These are phyloP conservation scores for Plagodis dolabraria DNA, from an alignment of 2,888 invertebrate genomes.

Conservation along the genomic window DNA sequence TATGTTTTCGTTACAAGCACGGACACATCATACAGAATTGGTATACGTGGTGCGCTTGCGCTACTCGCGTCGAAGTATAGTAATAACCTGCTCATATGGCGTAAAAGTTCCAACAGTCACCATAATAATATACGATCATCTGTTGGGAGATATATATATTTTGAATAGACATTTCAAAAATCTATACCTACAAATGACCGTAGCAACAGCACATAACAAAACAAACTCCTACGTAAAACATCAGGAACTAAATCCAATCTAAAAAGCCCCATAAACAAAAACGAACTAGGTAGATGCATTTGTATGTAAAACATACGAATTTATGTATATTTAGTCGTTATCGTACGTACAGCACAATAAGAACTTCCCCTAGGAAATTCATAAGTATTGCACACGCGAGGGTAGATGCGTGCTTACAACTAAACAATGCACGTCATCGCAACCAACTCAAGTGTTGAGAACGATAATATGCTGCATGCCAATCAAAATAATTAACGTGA, in stretches of 20 bases:
- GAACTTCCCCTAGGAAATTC: conserved; percentile 73
- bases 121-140: too few relatives aligned
- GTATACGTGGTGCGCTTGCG: too few relatives aligned
- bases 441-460: conserved; percentile 65
- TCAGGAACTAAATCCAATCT: conserved; percentile 25
- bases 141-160: too few relatives aligned
- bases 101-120: too few relatives aligned
- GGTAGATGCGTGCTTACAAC: conserved; percentile 73
- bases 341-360: conserved; percentile 61
- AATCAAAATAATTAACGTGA: not conserved
- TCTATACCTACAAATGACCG: too few relatives aligned
- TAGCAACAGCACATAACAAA: too few relatives aligned
- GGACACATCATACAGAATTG: too few relatives aligned
- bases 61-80: too few relatives aligned
- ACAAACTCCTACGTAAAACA: conserved; percentile 8
- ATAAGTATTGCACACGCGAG: conserved; percentile 71
- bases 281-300: conserved; percentile 20
- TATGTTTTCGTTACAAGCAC: too few relatives aligned
- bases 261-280: conserved; percentile 16
- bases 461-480: conserved; percentile 62
- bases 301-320: conserved; percentile 33
- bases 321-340: conserved; percentile 60
- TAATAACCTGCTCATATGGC: too few relatives aligned
- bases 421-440: conserved; percentile 78
- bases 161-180: too few relatives aligned